Percentiles rank a stretch among this genome's conserved stretches.
Conservation (phyloP, 37 sponge, comb jelly and placozoan genomes). For the Theonella swinhoei region DNA sequence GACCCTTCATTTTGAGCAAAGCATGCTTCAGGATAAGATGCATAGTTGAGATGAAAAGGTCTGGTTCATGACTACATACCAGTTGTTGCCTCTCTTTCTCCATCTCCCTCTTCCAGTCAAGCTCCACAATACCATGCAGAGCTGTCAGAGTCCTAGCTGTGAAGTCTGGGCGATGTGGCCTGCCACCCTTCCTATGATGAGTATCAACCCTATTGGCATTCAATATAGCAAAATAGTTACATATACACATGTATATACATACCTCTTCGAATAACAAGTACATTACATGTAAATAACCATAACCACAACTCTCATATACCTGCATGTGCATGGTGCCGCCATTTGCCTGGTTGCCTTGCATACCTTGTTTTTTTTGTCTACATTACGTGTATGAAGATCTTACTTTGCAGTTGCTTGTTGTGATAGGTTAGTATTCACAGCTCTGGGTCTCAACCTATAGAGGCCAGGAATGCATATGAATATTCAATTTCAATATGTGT, state of each 20-base stretch:
- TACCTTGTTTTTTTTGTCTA: background rate
- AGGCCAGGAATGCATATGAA: background rate
- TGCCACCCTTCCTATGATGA: background rate
- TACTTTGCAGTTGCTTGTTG: background rate
- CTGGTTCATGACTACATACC: background rate
- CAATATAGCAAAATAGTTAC: background rate
- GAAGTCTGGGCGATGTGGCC: background rate
- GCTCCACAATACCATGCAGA: slow-evolving; percentile 55
- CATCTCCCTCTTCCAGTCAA: slow-evolving; percentile 67
- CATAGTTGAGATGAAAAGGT: too few species aligned
- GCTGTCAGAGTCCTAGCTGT: slow-evolving; percentile 10
- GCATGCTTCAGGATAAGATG: too few species aligned
- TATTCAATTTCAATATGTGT: background rate
- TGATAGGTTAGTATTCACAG: background rate
- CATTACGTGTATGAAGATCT: background rate
- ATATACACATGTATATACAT: too few species aligned
- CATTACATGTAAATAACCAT: too few species aligned
- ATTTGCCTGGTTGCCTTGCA: too few species aligned
- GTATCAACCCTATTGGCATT: background rate
- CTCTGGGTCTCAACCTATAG: background rate
- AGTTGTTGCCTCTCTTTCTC: slow-evolving; percentile 27
- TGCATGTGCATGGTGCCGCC: too few species aligned
- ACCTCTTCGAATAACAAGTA: too few species aligned
- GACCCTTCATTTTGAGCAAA: too few species aligned
- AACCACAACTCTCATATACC: too few species aligned